Evolutionary conservation across 2,797 vertebrate species (phyloP), one percentile per base, ranked within the genome.

Genomic region (Tokudaia muenninki): DNA sequence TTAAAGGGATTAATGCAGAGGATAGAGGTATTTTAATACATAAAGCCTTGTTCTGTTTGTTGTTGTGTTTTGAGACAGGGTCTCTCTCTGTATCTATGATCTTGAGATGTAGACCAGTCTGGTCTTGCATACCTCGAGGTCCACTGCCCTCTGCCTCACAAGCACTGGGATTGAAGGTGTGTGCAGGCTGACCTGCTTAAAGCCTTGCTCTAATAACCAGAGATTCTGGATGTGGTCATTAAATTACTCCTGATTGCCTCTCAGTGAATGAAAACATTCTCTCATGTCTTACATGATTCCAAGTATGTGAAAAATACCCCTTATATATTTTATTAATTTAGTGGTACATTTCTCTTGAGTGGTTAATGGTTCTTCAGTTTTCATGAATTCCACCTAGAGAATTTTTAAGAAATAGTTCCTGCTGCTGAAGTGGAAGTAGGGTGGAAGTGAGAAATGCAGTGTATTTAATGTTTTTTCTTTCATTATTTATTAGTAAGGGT

Each of bases 351-450:
- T 95, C 26, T 95, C 0, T 50, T 44, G 4, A 81, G 17, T 72
- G 10, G 37, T 72, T 84, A 94, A 72, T 96, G n/a, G 41, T 87
- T 96, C 72, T 91, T 87, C 94, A 94, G 57, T 94, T 50, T 4
- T 95, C 67, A 70, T n/a, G 67, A 70, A 70, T n/a, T 16, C 70
- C 93, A 55, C 47, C 47, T 92, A 52, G 70, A 65, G 47, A 86
- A 24, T 70, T 90, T 88, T 83, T 75, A 14, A 84, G 84, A 91
- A 50, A 81, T 2, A 63, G 22, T 37, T 67, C 37, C 79, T 31
- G 31, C 72, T 94, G 0, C n/a, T 87, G 61, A 93, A 87, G 8
- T 47, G 83, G 80, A 83, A 72, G 93, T 87, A 95, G 44, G 72
- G 16, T 88, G n/a, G 91, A 94, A 17, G 44, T 80, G 61, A 93